These are phyloP conservation scores for Pheosia tremula DNA, from an alignment of 2,888 invertebrate genomes.

Conservation along the genomic window DNA sequence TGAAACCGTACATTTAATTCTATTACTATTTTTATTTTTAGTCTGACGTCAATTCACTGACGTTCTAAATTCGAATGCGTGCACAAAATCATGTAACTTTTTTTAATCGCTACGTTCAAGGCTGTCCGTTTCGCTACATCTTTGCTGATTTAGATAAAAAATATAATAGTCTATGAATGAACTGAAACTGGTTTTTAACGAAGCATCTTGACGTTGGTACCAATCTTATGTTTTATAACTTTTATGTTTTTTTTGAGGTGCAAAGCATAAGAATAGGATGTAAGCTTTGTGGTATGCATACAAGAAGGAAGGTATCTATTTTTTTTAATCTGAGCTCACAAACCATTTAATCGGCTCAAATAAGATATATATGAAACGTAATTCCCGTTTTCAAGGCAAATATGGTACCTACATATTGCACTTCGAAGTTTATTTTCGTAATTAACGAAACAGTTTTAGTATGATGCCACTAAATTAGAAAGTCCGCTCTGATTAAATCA, in stretches of 20 bases:
- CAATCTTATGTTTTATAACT: no score
- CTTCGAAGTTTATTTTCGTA: slow-evolving; percentile 21
- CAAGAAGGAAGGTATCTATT: no score
- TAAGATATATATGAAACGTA: background rate
- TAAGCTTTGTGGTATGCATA: no score
- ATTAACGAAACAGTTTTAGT: slow-evolving; percentile 21
- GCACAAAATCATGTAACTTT: background rate
- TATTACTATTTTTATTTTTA: no score
- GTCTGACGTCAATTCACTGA: no score
- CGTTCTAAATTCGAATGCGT: no score
- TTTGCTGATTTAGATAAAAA: slow-evolving; percentile 42
- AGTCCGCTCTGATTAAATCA: slow-evolving; percentile 38
- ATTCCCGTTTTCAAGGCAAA: background rate
- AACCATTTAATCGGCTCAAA: background rate
- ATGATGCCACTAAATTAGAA: slow-evolving; percentile 36
- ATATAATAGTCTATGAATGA: slow-evolving; percentile 48
- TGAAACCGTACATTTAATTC: no score
- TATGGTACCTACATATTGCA: background rate
- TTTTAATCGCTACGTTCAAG: slow-evolving; percentile 24
- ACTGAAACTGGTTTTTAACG: slow-evolving; percentile 43
- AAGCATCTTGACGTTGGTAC: slow-evolving; percentile 25
- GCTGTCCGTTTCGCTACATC: slow-evolving; percentile 26
- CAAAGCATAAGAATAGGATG: no score
- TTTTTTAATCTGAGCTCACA: no score
- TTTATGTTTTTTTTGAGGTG: background rate